phyloP scores from a whole-genome alignment of 2,888 invertebrate species.

The Electrophaes corylata region DNA sequence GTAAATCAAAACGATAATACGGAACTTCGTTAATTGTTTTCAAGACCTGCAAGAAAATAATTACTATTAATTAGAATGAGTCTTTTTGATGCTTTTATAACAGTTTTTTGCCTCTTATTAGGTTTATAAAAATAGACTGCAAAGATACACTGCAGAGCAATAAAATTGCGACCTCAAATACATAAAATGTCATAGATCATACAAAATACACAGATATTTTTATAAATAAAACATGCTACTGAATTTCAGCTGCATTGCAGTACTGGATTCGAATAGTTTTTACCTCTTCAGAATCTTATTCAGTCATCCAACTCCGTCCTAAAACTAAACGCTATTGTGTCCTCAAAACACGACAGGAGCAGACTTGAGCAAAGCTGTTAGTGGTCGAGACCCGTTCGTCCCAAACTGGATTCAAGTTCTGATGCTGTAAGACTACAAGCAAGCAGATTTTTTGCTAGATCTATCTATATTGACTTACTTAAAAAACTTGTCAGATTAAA shows the following conservation, averaged over 20 bases:
- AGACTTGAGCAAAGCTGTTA: slow-evolving; percentile 27
- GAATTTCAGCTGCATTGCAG: slow-evolving; percentile 13
- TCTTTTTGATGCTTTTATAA: too few relatives aligned
- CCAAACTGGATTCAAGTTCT: slow-evolving; percentile 28
- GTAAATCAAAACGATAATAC: too few relatives aligned
- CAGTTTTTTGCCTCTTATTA: too few relatives aligned
- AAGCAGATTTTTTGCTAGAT: slow-evolving; percentile 5
- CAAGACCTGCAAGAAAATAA: too few relatives aligned
- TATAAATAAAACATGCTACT: background rate
- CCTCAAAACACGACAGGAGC: slow-evolving; percentile 17
- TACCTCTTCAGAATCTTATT: slow-evolving; percentile 3
- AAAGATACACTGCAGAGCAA: background rate
- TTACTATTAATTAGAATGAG: too few relatives aligned
- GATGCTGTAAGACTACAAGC: slow-evolving; percentile 14
- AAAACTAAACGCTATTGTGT: slow-evolving; percentile 23
- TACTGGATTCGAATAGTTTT: background rate
- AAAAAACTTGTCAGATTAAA: too few relatives aligned
- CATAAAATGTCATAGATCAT: background rate
- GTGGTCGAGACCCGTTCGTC: slow-evolving; percentile 23
- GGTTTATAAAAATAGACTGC: too few relatives aligned
- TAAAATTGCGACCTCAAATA: background rate
- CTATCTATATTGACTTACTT: too few relatives aligned
- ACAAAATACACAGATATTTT: background rate
- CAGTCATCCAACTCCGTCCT: slow-evolving; percentile 9
- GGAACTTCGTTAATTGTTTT: too few relatives aligned